Conservation (phyloP, 1,140 invertebrate genomes). For the Zaprionus davidi region DNA sequence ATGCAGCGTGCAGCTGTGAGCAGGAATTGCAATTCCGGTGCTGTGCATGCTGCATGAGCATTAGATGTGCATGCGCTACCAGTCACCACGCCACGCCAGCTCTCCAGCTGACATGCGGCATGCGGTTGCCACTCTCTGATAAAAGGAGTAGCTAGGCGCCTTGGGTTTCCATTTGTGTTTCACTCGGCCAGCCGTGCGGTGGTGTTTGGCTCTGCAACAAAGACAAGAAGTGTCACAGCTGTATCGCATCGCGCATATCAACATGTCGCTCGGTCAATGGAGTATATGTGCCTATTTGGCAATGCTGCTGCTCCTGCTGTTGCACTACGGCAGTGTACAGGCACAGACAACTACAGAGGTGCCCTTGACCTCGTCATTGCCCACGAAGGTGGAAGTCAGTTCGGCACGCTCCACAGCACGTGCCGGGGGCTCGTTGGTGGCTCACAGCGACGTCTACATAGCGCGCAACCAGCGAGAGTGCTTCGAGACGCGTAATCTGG, state of each 20-base stretch:
- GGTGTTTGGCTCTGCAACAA: constrained; percentile 11
- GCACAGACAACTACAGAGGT: constrained; percentile 14
- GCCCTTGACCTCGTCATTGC: neutral
- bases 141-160: constrained; percentile 66
- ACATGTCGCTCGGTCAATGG: constrained; percentile 39
- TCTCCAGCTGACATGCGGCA: constrained; percentile 41
- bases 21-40: constrained; percentile 77
- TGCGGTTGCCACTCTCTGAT: constrained; percentile 56
- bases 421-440: constrained; percentile 26
- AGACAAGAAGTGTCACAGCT: neutral
- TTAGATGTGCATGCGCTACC: constrained; percentile 46
- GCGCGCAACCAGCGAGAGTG: constrained; percentile 72
- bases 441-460: constrained; percentile 66
- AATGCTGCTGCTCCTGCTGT: constrained; percentile 56
- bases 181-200: constrained; percentile 66
- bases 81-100: constrained; percentile 11
- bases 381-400: neutral
- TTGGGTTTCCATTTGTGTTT: constrained; percentile 72
- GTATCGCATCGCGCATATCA: neutral
- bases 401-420: constrained; percentile 23
- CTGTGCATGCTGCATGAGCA: constrained; percentile 58
- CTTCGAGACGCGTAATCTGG: constrained; percentile 72
- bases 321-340: constrained; percentile 46
- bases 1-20: constrained; percentile 24
- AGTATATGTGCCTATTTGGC: constrained; percentile 45